Conservation (phyloP, 2,888 invertebrate species). For the Tetranychus piercei region DNA sequence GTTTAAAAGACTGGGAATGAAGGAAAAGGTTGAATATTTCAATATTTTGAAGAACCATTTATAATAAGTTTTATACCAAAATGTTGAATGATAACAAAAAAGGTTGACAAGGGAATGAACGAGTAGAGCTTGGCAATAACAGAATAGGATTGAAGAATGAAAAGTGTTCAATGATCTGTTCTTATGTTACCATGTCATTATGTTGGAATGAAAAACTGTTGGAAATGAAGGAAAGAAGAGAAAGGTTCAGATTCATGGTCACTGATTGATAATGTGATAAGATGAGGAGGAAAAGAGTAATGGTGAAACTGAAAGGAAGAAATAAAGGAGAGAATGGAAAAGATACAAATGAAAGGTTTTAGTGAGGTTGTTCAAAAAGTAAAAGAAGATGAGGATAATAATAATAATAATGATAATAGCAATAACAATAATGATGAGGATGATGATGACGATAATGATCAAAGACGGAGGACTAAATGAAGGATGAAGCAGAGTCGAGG, state of each 20-base stretch:
- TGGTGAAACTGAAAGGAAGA: not conserved
- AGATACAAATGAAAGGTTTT: not conserved
- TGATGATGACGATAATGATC: not conserved
- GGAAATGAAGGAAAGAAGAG: not conserved
- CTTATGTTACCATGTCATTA: constrained; percentile 1
- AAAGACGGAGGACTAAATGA: not conserved
- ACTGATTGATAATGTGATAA: not conserved
- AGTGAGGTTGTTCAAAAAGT: not conserved
- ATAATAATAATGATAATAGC: not conserved
- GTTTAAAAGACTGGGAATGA: no score
- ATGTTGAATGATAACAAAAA: no score
- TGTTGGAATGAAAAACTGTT: not conserved
- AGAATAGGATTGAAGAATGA: not conserved
- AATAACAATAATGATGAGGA: not conserved
- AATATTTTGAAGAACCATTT: no score
- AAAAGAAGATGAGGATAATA: not conserved
- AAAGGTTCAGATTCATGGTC: not conserved
- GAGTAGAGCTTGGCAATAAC: no score
- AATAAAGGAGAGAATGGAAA: not conserved
- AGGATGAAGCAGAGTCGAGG: not conserved
- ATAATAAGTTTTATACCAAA: no score
- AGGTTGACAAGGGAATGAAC: no score
- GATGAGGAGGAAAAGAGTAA: not conserved
- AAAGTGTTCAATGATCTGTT: not conserved
- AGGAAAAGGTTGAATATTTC: no score